These are phyloP conservation scores for Cirrhinus molitorella DNA, from an alignment of 2,797 vertebrate species.

Conservation along the genomic window DNA sequence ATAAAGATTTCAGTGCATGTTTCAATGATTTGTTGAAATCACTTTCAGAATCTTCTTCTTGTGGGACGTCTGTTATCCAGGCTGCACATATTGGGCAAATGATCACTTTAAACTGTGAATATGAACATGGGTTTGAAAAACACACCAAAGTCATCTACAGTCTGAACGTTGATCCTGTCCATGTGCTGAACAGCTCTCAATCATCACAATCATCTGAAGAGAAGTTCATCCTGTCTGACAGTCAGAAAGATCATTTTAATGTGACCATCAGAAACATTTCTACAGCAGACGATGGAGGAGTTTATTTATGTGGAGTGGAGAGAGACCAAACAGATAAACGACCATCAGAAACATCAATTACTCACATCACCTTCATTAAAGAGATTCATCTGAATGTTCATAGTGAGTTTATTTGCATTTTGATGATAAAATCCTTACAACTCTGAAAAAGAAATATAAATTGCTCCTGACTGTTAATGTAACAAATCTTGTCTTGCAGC, in stretches of 20 bases:
- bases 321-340: not conserved
- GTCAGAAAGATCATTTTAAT: not conserved
- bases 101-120: not conserved
- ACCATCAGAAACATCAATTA: rapidly evolving
- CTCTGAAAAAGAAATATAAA: not conserved
- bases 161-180: not conserved
- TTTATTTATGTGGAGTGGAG: conserved; percentile 38
- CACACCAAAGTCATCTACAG: conserved; percentile 11
- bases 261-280: conserved; percentile 3
- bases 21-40: not conserved
- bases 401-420: not conserved
- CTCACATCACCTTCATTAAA: not conserved
- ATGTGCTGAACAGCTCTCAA: not conserved
- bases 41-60: not conserved
- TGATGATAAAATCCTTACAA: no score
- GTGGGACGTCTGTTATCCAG: not conserved
- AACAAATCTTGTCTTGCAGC: not conserved
- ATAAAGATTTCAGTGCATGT: not conserved
- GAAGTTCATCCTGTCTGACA: conserved; percentile 17
- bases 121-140: not conserved
- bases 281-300: not conserved
- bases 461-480: not conserved
- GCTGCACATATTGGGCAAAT: not conserved
- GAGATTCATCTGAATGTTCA: not conserved
- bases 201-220: not conserved